Evolutionary conservation across 1,140 invertebrate species (phyloP).

Genomic region (Bilobella aurantiaca): DNA sequence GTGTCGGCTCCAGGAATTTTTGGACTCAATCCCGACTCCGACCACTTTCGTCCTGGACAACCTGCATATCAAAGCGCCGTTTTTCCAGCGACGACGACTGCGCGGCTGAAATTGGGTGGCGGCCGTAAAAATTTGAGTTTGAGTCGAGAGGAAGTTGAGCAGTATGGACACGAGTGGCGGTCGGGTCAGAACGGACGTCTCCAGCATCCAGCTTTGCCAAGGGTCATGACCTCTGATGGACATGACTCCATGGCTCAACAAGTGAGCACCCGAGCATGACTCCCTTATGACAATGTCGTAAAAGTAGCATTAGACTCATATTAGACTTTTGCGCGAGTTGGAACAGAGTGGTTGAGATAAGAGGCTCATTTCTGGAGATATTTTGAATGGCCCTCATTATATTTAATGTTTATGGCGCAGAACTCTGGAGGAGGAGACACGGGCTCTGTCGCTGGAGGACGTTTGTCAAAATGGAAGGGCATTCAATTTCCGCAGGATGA

Average conservation of each 20-base stretch:
- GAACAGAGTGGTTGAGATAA: too few relatives aligned
- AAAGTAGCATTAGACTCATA: too few relatives aligned
- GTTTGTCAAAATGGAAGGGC: conserved; percentile 63
- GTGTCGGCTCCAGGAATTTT: conserved; percentile 7
- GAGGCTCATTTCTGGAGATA: too few relatives aligned
- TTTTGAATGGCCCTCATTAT: too few relatives aligned
- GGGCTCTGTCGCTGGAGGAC: conserved; percentile 36
- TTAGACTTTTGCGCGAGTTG: too few relatives aligned
- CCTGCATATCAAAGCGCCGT: conserved; percentile 35
- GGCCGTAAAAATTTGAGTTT: conserved; percentile 8
- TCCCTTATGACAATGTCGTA: neutral
- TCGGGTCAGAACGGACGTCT: too few relatives aligned
- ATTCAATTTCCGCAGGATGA: conserved; percentile 51
- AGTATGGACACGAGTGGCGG: neutral
- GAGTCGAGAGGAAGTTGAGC: conserved; percentile 5
- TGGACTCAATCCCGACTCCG: conserved; percentile 11
- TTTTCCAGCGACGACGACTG: conserved; percentile 16
- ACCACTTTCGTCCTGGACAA: conserved; percentile 26
- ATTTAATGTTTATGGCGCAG: neutral
- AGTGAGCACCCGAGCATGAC: conserved; percentile 16
- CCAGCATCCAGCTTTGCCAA: neutral
- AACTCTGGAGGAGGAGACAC: neutral
- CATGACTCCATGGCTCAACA: conserved; percentile 11
- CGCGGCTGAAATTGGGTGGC: neutral
- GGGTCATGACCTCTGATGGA: neutral